Evolutionary conservation across 2,797 vertebrate species (phyloP).

Genomic region (Bradypodion ventrale): DNA sequence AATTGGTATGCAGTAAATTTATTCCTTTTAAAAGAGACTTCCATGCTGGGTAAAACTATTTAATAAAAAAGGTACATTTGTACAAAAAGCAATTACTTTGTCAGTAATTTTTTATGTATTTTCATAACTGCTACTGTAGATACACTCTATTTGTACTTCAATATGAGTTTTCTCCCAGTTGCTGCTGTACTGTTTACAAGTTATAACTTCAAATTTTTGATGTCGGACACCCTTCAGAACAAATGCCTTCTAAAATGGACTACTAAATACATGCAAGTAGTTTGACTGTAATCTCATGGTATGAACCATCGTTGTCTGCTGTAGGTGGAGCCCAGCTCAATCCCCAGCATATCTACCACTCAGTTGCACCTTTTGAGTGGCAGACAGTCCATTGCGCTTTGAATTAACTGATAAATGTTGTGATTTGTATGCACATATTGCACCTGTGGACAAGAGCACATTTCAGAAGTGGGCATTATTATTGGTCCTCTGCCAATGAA

Average conservation of each 20-base stretch:
- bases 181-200: conserved; percentile 52
- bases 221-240: conserved; percentile 20
- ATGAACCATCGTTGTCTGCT: background rate
- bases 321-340: background rate
- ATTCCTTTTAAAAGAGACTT: conserved; percentile 72
- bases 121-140: conserved; percentile 63
- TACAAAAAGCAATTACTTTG: conserved; percentile 80
- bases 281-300: background rate
- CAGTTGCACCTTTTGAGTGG: background rate
- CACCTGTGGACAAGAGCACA: background rate
- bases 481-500: background rate
- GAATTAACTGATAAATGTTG: background rate
- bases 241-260: conserved; percentile 11
- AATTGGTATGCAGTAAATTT: conserved; percentile 75
- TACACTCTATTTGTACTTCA: conserved; percentile 70
- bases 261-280: background rate
- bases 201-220: conserved; percentile 37
- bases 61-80: conserved; percentile 69
- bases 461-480: background rate
- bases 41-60: conserved; percentile 72
- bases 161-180: conserved; percentile 63
- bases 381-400: background rate
- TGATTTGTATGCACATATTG: background rate
- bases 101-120: conserved; percentile 77
- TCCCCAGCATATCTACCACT: background rate